These are phyloP conservation scores for Caerostris darwini DNA, from an alignment of 1,140 invertebrate genomes.

Conservation along the genomic window DNA sequence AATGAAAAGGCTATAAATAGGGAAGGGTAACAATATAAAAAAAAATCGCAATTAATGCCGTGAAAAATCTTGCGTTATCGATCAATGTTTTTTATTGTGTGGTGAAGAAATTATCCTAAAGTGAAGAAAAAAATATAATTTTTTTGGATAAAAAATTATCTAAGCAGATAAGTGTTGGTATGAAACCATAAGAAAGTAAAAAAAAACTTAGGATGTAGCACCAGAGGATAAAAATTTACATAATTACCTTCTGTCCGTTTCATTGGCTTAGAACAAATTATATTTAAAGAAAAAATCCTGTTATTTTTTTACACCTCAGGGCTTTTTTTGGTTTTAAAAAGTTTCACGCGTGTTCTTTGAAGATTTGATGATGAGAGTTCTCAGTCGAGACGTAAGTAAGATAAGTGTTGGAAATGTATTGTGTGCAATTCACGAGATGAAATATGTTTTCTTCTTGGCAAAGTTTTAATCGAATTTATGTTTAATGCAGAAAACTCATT, in stretches of 20 bases:
- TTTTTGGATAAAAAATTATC: not conserved
- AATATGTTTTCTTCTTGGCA: not conserved
- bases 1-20: not conserved
- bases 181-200: not conserved
- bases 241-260: slow-evolving; percentile 46
- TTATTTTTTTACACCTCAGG: not conserved
- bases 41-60: slow-evolving; percentile 12
- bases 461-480: slow-evolving; percentile 8
- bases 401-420: not conserved
- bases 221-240: slow-evolving; percentile 40
- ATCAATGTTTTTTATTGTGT: slow-evolving; percentile 1
- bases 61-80: not conserved
- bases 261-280: slow-evolving; percentile 26
- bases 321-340: not conserved
- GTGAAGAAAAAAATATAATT: not conserved
- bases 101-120: not conserved
- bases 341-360: not conserved
- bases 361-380: not conserved
- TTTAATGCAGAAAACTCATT: not conserved
- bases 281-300: not conserved
- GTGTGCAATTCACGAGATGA: not conserved
- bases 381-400: not conserved
- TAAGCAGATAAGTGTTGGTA: not conserved
- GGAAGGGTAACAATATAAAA: too few species aligned
- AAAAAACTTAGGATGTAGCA: not conserved